Base-by-base conservation (phyloP, 2,797 vertebrate species). In the Harpagifer antarcticus region DNA sequence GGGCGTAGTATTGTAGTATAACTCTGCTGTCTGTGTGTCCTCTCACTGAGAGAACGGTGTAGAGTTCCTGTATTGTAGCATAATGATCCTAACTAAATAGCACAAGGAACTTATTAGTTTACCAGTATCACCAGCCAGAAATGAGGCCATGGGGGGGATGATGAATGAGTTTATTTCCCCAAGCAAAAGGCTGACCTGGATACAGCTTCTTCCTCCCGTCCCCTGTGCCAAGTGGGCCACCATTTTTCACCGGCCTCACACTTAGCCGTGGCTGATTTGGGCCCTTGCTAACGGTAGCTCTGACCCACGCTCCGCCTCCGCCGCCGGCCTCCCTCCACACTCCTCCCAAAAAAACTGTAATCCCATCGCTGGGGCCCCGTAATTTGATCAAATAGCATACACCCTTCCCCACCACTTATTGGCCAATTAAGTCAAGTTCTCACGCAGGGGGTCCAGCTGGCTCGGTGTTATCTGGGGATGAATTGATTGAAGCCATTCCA, bases 341-440 rank as follows among this genome's bases (percentile, higher is more conserved):
- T 90, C 94, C 93, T 95, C 95, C 94, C 89, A 91, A 90, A 19
- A 48, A 48, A 95, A 95, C 93, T 95, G 95, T 96, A 98, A 99
- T 98, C 96, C 94, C 95, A 96, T 96, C 91, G 92, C 95, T 94
- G 86, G 94, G 86, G 88, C 90, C 77, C 89, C 76, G 96, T 97
- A 98, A 99, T 99, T 97, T 97, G 95, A 98, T 98, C 97, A 99
- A 97, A 98, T 98, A 94, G 96, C 95, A 92, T 90, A 93, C 91
- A 94, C 96, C 96, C 97, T 97, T 98, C 95, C 96, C 95, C 95
- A 94, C 96, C 97, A 99, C 97, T 99, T 99, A 99, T 96, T 99
- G 97, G 96, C 98, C 98, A 99, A 99, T 99, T 99, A 99, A 99
- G 97, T 97, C 96, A 98, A 97, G 98, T 98, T 97, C 97, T 98